Conservation (phyloP, 2,888 invertebrate species). For the Lordiphosa fenestrarum region DNA sequence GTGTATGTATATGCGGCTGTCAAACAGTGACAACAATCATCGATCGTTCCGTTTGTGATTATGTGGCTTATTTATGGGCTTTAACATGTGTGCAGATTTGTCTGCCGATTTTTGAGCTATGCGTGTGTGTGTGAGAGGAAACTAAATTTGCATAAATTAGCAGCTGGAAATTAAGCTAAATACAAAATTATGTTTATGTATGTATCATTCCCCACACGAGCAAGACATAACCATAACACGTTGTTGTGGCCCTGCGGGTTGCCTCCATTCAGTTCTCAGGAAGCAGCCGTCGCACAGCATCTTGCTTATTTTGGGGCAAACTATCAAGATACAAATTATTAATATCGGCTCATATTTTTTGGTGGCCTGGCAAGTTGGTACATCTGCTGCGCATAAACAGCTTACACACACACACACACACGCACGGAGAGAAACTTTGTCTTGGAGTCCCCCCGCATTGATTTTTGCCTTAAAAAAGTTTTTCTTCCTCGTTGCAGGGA, state of each 20-base stretch:
- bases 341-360: constrained; percentile 76
- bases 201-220: constrained; percentile 7
- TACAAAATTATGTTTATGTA: constrained; percentile 45
- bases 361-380: constrained; percentile 65
- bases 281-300: constrained; percentile 53
- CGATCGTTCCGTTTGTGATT: constrained; percentile 80
- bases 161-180: constrained; percentile 67
- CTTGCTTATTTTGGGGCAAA: constrained; percentile 39
- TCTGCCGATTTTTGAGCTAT: constrained; percentile 76
- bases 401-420: constrained; percentile 22
- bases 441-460: constrained; percentile 54
- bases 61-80: constrained; percentile 79
- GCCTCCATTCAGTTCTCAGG: constrained; percentile 41
- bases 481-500: background rate
- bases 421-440: constrained; percentile 19
- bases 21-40: constrained; percentile 79
- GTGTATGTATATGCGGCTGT: constrained; percentile 57
- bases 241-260: constrained; percentile 10
- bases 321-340: constrained; percentile 78
- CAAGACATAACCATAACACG: constrained; percentile 26
- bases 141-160: constrained; percentile 68
- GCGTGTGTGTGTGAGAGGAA: constrained; percentile 6
- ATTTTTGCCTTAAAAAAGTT: constrained; percentile 55
- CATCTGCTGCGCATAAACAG: constrained; percentile 73
- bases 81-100: constrained; percentile 79